Conservation (phyloP, 2,888 invertebrate species). For the Pyrrhosoma nymphula region DNA sequence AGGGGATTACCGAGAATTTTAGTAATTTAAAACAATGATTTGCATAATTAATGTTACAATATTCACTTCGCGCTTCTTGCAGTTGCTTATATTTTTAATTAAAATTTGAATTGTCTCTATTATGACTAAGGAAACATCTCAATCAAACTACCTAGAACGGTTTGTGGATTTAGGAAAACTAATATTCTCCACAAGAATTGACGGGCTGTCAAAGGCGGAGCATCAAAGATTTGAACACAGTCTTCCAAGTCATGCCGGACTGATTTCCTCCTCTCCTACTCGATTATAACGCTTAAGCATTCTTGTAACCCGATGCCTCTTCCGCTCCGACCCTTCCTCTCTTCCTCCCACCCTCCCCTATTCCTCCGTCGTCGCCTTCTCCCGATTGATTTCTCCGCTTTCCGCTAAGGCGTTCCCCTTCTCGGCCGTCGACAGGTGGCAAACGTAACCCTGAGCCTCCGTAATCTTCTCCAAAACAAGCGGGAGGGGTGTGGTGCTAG, state of each 20-base stretch:
- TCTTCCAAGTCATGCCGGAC: not conserved
- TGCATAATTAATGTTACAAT: no score
- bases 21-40: no score
- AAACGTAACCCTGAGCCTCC: not conserved
- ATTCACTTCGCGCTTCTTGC: no score
- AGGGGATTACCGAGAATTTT: no score
- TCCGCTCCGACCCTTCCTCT: not conserved
- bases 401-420: not conserved
- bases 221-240: no score
- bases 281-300: not conserved
- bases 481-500: not conserved
- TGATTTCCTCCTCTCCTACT: not conserved
- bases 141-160: no score
- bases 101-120: no score
- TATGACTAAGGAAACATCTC: no score
- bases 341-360: not conserved
- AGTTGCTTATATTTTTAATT: no score
- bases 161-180: no score
- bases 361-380: not conserved
- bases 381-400: slow-evolving; percentile 40
- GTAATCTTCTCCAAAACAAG: not conserved
- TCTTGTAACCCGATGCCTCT: not conserved
- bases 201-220: no score
- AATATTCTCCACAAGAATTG: no score
- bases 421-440: slow-evolving; percentile 43